phyloP scores from a whole-genome alignment of 2,797 vertebrate genomes.

The Philypnodon macrostomus region DNA sequence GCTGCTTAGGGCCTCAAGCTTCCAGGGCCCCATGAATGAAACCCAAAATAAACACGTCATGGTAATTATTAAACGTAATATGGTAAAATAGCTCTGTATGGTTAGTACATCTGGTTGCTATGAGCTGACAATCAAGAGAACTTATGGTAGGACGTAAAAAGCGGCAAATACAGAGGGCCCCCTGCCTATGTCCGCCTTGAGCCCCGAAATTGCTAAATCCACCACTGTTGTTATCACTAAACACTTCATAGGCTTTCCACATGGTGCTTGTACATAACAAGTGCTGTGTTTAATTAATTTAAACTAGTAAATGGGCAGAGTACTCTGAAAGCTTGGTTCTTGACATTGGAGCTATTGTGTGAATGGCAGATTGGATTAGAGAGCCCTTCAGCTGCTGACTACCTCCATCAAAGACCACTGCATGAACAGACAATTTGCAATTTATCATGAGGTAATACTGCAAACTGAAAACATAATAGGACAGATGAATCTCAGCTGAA shows the following conservation, averaged over 20 bases:
- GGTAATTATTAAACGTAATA: too few relatives aligned
- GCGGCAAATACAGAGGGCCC: too few relatives aligned
- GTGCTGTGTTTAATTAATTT: slow-evolving; percentile 54
- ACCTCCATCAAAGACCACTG: slow-evolving; percentile 48
- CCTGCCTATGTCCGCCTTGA: too few relatives aligned
- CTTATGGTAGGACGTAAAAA: too few relatives aligned
- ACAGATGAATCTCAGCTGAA: slow-evolving; percentile 23
- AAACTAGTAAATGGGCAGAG: slow-evolving; percentile 48
- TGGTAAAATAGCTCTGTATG: too few relatives aligned
- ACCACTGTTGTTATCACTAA: slow-evolving; percentile 21
- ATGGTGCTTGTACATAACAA: slow-evolving; percentile 36
- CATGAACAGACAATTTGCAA: slow-evolving; percentile 55
- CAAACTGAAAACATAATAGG: slow-evolving; percentile 25
- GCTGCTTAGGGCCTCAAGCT: too few relatives aligned
- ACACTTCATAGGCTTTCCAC: slow-evolving; percentile 25
- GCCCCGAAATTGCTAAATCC: too few relatives aligned
- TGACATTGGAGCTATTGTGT: slow-evolving; percentile 45
- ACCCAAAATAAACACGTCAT: too few relatives aligned
- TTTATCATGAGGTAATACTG: slow-evolving; percentile 36
- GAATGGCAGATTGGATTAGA: slow-evolving; percentile 59
- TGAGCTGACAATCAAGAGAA: too few relatives aligned
- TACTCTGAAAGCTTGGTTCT: too few relatives aligned
- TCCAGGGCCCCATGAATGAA: too few relatives aligned
- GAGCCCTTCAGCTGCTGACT: slow-evolving; percentile 53
- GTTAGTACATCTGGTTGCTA: too few relatives aligned